These are phyloP conservation scores for Cacajao melanocephalus DNA, from an alignment of 2,797 vertebrate genomes.

Conservation along the genomic window DNA sequence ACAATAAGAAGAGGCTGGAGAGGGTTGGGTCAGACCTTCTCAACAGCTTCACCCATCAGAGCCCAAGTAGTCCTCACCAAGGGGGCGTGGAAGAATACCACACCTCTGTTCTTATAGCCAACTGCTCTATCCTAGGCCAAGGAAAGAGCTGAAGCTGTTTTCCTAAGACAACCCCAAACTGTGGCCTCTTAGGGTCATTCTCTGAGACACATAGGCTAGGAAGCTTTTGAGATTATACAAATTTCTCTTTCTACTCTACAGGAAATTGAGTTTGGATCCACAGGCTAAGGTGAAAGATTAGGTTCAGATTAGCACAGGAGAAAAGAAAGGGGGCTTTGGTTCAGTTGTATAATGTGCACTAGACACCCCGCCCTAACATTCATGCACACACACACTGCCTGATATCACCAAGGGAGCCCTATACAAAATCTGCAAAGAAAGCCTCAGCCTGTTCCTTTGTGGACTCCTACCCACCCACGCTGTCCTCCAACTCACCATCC, in stretches of 20 bases:
- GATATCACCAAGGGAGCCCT: neutral
- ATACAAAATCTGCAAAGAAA: neutral
- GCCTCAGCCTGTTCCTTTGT: too few relatives aligned
- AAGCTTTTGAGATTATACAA: neutral
- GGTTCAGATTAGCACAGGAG: neutral
- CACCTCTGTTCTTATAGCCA: neutral
- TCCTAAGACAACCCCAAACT: neutral
- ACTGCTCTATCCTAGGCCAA: neutral
- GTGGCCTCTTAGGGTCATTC: neutral
- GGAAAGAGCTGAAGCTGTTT: neutral
- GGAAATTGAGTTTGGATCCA: neutral
- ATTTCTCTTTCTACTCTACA: neutral
- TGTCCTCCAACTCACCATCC: neutral
- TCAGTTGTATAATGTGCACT: too few relatives aligned
- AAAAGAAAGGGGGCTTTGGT: neutral
- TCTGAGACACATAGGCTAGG: neutral
- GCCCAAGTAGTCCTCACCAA: neutral
- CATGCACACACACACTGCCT: neutral
- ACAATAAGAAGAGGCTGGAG: neutral
- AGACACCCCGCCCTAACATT: too few relatives aligned
- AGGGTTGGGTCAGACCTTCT: neutral
- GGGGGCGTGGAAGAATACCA: accelerated
- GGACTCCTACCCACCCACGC: neutral
- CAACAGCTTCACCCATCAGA: neutral
- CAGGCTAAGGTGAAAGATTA: neutral